phyloP scores from a whole-genome alignment of 2,888 invertebrate species.

The Amphimallon solstitiale region DNA sequence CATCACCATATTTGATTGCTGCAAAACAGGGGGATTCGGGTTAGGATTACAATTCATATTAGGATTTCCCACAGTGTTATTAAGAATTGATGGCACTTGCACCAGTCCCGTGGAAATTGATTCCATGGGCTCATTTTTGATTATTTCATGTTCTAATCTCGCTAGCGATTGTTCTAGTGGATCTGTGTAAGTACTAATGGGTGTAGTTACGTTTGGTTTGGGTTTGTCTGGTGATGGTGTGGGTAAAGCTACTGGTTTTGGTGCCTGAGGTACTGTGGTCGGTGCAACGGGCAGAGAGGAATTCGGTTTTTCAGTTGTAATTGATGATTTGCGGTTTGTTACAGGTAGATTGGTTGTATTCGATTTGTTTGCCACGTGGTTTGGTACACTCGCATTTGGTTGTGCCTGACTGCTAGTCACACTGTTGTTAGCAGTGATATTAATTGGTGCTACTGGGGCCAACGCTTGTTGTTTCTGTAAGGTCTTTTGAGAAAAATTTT shows the following conservation, averaged over 20 bases:
- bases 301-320: slow-evolving; percentile 54
- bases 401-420: slow-evolving; percentile 47
- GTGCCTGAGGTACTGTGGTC: slow-evolving; percentile 62
- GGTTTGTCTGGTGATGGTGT: slow-evolving; percentile 58
- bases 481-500: slow-evolving; percentile 46
- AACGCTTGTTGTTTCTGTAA: slow-evolving; percentile 50
- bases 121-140: slow-evolving; percentile 65
- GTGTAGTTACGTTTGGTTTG: slow-evolving; percentile 56
- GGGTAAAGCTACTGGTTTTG: slow-evolving; percentile 51
- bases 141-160: slow-evolving; percentile 72
- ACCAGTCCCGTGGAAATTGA: slow-evolving; percentile 44
- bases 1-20: slow-evolving; percentile 51
- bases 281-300: slow-evolving; percentile 53
- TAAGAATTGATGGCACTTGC: slow-evolving; percentile 51
- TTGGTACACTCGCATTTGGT: slow-evolving; percentile 43
- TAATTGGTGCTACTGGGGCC: slow-evolving; percentile 47
- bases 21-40: slow-evolving; percentile 51
- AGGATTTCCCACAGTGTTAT: slow-evolving; percentile 50
- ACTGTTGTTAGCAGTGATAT: slow-evolving; percentile 50
- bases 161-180: slow-evolving; percentile 78
- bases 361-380: slow-evolving; percentile 57
- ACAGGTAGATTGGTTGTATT: slow-evolving; percentile 42
- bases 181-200: slow-evolving; percentile 67
- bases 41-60: slow-evolving; percentile 49
- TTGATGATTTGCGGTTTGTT: slow-evolving; percentile 50